Percentiles rank a stretch among this genome's conserved stretches.
Evolutionary conservation across 2,888 invertebrate species (phyloP).

Genomic region (Cinara cedri): DNA sequence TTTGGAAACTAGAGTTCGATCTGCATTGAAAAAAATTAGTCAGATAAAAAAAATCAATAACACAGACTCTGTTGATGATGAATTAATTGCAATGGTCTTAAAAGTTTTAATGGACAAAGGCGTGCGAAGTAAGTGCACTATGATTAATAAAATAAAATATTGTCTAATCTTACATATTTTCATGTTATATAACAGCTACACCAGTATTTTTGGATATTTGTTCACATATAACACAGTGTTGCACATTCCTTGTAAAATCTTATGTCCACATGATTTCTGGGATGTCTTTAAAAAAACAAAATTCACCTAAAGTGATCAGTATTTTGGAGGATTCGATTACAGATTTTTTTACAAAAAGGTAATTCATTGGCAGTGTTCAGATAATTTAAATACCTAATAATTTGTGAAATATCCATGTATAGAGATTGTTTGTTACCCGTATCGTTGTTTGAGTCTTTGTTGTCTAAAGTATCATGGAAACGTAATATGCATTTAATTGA

Average conservation of each 20-base stretch:
- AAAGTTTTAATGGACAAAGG: slow-evolving; percentile 58
- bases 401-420: not conserved
- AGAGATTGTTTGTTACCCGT: slow-evolving; percentile 58
- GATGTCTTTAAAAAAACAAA: slow-evolving; percentile 35
- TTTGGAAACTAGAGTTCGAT: slow-evolving; percentile 68
- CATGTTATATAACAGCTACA: slow-evolving; percentile 40
- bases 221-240: slow-evolving; percentile 58
- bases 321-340: slow-evolving; percentile 45
- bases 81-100: slow-evolving; percentile 66
- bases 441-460: slow-evolving; percentile 57
- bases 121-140: slow-evolving; percentile 55
- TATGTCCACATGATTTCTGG: slow-evolving; percentile 40
- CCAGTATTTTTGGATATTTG: slow-evolving; percentile 58
- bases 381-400: not conserved
- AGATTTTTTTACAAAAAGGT: slow-evolving; percentile 58
- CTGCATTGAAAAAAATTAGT: slow-evolving; percentile 70
- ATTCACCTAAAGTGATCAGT: not conserved
- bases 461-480: slow-evolving; percentile 55
- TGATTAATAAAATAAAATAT: not conserved
- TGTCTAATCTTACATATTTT: not conserved
- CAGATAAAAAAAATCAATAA: slow-evolving; percentile 70
- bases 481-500: slow-evolving; percentile 49
- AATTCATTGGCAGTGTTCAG: not conserved
- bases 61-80: slow-evolving; percentile 67
- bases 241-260: slow-evolving; percentile 58